Evolutionary conservation across 2,888 invertebrate species (phyloP).

Genomic region (Eubasilissa splendida): DNA sequence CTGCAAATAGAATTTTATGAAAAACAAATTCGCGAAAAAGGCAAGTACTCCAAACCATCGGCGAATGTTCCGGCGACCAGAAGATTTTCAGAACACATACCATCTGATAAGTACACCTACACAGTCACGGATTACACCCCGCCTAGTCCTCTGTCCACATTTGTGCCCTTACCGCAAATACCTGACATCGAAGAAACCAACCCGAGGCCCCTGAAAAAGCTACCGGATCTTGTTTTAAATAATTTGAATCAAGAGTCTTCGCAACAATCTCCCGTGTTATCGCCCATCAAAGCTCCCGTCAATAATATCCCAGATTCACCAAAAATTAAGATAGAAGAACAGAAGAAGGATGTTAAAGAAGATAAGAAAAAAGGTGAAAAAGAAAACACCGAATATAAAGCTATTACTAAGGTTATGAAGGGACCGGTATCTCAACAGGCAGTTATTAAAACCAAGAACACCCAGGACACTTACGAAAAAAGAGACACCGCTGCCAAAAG

Average conservation of each 20-base stretch:
- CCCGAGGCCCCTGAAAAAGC: conserved; percentile 69
- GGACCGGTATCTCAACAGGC: conserved; percentile 83
- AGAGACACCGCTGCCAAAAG: conserved; percentile 68
- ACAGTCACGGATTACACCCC: conserved; percentile 72
- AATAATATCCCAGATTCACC: conserved; percentile 29
- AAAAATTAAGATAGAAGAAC: conserved; percentile 4
- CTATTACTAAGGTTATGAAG: conserved; percentile 82
- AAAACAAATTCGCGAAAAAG: conserved; percentile 68
- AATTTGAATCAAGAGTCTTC: conserved; percentile 60
- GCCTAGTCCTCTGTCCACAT: conserved; percentile 64
- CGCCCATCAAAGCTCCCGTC: conserved; percentile 26
- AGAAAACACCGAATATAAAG: conserved; percentile 71
- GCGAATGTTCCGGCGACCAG: conserved; percentile 44
- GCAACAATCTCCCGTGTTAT: conserved; percentile 42
- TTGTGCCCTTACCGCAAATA: conserved; percentile 70
- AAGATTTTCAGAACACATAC: conserved; percentile 55
- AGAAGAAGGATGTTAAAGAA: conserved; percentile 6
- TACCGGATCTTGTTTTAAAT: conserved; percentile 70
- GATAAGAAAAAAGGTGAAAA: background rate
- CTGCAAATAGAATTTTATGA: conserved; percentile 72
- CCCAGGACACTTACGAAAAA: conserved; percentile 74
- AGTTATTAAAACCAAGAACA: conserved; percentile 73
- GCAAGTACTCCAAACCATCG: conserved; percentile 44
- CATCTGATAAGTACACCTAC: conserved; percentile 61
- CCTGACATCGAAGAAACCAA: conserved; percentile 71